Conservation (phyloP, 2,797 vertebrate species). For the Pipistrellus pygmaeus region DNA sequence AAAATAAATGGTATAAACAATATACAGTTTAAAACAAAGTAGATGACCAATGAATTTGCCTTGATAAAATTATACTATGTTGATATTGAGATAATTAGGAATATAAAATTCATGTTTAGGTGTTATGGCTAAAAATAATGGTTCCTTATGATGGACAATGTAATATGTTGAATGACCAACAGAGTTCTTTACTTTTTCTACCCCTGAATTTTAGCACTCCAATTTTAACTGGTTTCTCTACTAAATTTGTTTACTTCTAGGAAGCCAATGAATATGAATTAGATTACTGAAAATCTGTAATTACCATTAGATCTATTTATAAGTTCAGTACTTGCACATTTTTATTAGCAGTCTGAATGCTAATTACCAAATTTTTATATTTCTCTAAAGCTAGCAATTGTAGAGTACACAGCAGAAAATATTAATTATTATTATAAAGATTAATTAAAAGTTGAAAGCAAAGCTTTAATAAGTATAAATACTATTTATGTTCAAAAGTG, state of each 20-base stretch:
- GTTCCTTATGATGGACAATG: not conserved
- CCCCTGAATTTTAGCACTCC: not conserved
- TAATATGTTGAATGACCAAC: not conserved
- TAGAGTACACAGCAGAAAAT: slow-evolving; percentile 49
- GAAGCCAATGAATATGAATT: slow-evolving; percentile 52
- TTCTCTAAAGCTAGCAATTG: slow-evolving; percentile 62
- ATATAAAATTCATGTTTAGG: not conserved
- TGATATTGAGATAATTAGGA: slow-evolving; percentile 44
- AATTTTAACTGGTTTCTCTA: slow-evolving; percentile 39
- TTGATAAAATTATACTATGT: not conserved
- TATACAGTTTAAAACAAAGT: slow-evolving; percentile 31
- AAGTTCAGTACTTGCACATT: slow-evolving; percentile 66
- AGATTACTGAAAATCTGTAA: slow-evolving; percentile 65
- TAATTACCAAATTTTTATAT: slow-evolving; percentile 69
- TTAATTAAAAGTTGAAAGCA: slow-evolving; percentile 75
- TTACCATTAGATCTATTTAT: slow-evolving; percentile 68
- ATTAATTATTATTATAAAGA: slow-evolving; percentile 69
- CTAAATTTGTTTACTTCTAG: slow-evolving; percentile 32
- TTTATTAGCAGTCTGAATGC: slow-evolving; percentile 69
- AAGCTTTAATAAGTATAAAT: slow-evolving; percentile 63
- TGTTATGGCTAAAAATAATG: not conserved
- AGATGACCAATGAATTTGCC: not conserved
- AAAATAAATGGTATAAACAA: slow-evolving; percentile 18
- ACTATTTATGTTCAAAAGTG: slow-evolving; percentile 58
- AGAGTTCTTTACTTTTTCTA: not conserved